A percentile compares a stretch with the other conserved stretches of the same genome.
Conservation (phyloP, 2,113 vertebrate species). For the Apteryx mantelli region DNA sequence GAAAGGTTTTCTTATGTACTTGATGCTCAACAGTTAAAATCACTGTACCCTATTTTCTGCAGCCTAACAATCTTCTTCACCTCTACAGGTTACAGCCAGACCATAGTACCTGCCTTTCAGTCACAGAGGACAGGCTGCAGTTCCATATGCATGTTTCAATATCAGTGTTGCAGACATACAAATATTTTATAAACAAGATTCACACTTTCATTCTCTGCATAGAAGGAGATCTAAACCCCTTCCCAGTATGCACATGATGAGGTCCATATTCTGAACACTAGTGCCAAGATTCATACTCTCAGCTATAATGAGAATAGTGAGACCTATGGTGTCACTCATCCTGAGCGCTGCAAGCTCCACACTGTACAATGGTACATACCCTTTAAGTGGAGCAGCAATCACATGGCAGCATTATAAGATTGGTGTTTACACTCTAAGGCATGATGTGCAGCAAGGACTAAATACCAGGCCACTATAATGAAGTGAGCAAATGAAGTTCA, state of each 20-base stretch:
- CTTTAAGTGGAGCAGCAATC: not conserved
- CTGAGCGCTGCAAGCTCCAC: not conserved
- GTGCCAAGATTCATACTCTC: not conserved
- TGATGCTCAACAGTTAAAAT: not conserved
- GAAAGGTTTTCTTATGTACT: not conserved
- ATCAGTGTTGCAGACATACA: not conserved
- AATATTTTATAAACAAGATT: not conserved
- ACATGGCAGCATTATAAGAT: not conserved
- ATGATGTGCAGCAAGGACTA: not conserved
- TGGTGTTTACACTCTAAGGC: not conserved
- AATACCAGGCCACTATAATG: not conserved
- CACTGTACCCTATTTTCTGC: not conserved
- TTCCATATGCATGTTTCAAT: not conserved
- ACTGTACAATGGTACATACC: not conserved
- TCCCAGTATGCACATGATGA: not conserved
- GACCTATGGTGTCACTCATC: not conserved
- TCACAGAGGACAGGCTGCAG: not conserved
- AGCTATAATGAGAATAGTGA: not conserved
- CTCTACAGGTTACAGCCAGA: not conserved
- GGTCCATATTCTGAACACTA: not conserved
- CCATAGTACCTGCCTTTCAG: not conserved
- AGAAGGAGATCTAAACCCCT: not conserved
- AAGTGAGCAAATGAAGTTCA: not conserved
- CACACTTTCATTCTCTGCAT: not conserved
- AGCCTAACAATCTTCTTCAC: not conserved